Percentiles rank a stretch among this genome's conserved stretches.
phyloP scores from a whole-genome alignment of 2,888 invertebrate species.

The Yponomeuta malinellus region DNA sequence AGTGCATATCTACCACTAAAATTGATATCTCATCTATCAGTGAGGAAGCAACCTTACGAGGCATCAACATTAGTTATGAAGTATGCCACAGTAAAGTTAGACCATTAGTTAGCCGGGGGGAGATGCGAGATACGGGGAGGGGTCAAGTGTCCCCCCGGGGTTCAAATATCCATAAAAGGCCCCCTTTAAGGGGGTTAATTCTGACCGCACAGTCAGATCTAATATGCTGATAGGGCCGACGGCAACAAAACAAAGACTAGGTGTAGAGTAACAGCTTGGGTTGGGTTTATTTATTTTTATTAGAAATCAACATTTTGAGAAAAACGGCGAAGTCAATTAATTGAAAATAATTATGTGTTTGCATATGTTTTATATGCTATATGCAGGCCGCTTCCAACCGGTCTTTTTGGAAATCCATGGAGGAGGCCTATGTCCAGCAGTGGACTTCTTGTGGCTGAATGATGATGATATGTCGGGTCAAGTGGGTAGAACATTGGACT shows the following conservation, averaged over 20 bases:
- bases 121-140: constrained; percentile 64
- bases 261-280: background rate
- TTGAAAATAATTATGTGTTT: too few species aligned
- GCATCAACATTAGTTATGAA: constrained; percentile 14
- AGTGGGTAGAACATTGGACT: too few species aligned
- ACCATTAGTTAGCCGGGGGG: constrained; percentile 70
- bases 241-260: background rate
- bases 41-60: constrained; percentile 4
- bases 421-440: too few species aligned
- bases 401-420: too few species aligned
- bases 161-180: constrained; percentile 65
- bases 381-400: too few species aligned
- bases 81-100: constrained; percentile 28
- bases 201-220: constrained; percentile 68
- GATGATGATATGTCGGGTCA: too few species aligned
- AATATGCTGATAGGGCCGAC: constrained; percentile 52
- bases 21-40: background rate
- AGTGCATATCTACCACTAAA: too few species aligned
- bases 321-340: too few species aligned
- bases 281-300: constrained; percentile 19
- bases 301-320: background rate
- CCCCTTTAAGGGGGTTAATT: constrained; percentile 49
- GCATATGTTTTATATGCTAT: too few species aligned
- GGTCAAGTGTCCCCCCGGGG: constrained; percentile 74
- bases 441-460: too few species aligned